phyloP scores from a whole-genome alignment of 2,797 vertebrate species.

The Anableps anableps region DNA sequence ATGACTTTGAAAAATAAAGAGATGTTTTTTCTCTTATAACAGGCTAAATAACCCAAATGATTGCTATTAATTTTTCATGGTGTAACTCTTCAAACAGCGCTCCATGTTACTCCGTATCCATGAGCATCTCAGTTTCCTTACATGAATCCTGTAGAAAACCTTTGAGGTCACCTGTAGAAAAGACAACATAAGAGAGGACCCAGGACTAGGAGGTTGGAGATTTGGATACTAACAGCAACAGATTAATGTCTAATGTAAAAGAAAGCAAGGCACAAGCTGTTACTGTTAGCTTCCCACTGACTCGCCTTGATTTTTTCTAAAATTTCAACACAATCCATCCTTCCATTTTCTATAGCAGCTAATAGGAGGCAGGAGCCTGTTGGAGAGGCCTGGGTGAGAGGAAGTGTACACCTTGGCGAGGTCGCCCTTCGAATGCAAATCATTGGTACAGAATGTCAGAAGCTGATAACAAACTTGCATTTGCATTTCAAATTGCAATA shows the following conservation, averaged over 20 bases:
- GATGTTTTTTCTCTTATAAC: not conserved
- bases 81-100: not conserved
- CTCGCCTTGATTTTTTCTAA: too few relatives aligned
- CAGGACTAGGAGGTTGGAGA: not conserved
- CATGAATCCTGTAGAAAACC: not conserved
- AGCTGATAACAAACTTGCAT: not conserved
- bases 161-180: too few relatives aligned
- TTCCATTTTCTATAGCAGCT: not conserved
- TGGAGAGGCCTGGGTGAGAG: not conserved
- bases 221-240: not conserved
- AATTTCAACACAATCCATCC: not conserved
- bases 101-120: not conserved
- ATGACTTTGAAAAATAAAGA: not conserved
- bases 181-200: too few relatives aligned
- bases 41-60: not conserved
- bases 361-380: not conserved
- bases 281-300: too few relatives aligned
- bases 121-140: not conserved
- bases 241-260: not conserved
- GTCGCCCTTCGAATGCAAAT: conserved; percentile 32
- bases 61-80: not conserved
- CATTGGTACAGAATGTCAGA: conserved; percentile 22
- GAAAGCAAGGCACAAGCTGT: not conserved
- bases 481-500: conserved; percentile 14
- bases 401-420: not conserved